Evolutionary conservation across 2,888 invertebrate species (phyloP).

Genomic region (Leptopterna dolabrata): DNA sequence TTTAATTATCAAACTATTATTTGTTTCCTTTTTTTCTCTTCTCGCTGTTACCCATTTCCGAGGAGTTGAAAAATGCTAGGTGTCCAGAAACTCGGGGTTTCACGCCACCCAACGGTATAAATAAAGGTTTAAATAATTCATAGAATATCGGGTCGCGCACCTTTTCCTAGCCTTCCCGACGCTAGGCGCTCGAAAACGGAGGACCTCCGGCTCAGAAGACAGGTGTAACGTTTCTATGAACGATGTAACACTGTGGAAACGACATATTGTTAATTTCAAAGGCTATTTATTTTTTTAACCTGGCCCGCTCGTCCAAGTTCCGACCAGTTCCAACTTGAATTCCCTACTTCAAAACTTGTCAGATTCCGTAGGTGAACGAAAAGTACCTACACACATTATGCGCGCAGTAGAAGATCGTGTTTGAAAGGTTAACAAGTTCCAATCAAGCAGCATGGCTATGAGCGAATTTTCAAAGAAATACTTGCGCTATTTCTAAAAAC

Average conservation of each 20-base stretch:
- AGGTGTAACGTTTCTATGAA: not conserved
- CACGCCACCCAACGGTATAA: not conserved
- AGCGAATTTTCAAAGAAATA: too few relatives aligned
- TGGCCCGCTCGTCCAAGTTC: too few relatives aligned
- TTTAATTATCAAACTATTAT: not conserved
- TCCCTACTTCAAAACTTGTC: too few relatives aligned
- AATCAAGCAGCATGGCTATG: too few relatives aligned
- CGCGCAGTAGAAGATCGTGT: too few relatives aligned
- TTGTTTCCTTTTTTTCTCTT: not conserved
- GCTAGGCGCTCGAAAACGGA: not conserved
- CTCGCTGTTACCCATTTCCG: not conserved
- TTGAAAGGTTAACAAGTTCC: too few relatives aligned
- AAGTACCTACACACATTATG: too few relatives aligned
- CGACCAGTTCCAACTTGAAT: too few relatives aligned
- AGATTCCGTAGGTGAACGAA: too few relatives aligned
- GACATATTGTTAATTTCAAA: not conserved
- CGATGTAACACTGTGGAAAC: not conserved
- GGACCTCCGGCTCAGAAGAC: not conserved
- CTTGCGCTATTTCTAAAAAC: too few relatives aligned
- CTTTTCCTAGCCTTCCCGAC: not conserved
- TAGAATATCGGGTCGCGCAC: not conserved
- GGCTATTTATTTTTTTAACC: too few relatives aligned
- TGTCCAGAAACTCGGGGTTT: not conserved
- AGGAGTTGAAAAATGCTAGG: not conserved
- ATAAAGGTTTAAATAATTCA: conserved; percentile 7